Evolutionary conservation across 1,140 invertebrate species (phyloP).

Genomic region (Lineus longissimus): DNA sequence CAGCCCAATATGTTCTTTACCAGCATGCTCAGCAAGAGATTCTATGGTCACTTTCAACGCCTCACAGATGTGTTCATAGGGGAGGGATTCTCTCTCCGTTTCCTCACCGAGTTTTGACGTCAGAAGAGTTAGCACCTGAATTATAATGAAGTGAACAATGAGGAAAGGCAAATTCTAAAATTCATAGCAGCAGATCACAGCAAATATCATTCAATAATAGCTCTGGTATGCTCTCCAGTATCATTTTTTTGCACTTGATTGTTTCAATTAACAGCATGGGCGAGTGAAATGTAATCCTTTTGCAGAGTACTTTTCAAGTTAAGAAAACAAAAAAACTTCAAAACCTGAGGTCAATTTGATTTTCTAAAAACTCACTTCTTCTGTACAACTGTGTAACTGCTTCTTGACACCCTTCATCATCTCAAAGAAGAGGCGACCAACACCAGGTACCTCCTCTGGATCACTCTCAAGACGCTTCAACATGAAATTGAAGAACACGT

Average conservation of each 20-base stretch:
- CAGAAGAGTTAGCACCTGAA: conserved; percentile 36
- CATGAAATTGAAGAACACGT: conserved; percentile 69
- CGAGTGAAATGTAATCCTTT: too few species aligned
- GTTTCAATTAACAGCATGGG: too few species aligned
- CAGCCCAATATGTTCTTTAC: conserved; percentile 21
- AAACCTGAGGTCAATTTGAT: neutral
- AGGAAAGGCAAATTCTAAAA: too few species aligned
- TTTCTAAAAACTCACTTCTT: conserved; percentile 25
- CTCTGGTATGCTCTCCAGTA: too few species aligned
- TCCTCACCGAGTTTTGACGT: conserved; percentile 31
- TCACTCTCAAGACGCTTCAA: conserved; percentile 63
- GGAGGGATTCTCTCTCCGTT: conserved; percentile 15
- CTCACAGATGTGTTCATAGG: conserved; percentile 26
- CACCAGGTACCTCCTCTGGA: conserved; percentile 64
- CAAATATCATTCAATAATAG: too few species aligned
- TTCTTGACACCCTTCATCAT: conserved; percentile 73
- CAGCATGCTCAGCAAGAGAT: conserved; percentile 33
- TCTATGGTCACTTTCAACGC: conserved; percentile 26
- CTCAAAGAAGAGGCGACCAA: conserved; percentile 81
- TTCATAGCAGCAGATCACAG: too few species aligned
- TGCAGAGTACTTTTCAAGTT: too few species aligned
- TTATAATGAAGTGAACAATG: conserved; percentile 11
- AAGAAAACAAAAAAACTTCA: too few species aligned
- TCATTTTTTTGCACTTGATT: too few species aligned
- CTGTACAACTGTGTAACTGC: conserved; percentile 69